These are phyloP conservation scores for Halcyon chelicuti DNA, from an alignment of 2,797 vertebrate species.

Conservation along the genomic window DNA sequence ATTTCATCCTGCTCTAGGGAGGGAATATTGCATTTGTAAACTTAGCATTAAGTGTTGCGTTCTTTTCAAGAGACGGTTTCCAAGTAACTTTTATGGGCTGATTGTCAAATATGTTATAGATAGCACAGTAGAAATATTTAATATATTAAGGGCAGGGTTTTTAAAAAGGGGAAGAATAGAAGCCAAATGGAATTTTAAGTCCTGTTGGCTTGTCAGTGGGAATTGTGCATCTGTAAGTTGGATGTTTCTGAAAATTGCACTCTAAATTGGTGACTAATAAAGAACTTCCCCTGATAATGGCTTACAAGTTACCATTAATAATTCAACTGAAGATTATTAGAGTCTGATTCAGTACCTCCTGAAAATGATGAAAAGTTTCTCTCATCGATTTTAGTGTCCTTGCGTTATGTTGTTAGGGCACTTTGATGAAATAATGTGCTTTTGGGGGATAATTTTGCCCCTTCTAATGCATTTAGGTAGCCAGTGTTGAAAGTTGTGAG, in stretches of 20 bases:
- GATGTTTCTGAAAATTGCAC: neutral
- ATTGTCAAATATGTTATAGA: neutral
- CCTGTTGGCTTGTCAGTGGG: neutral
- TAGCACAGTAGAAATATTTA: neutral
- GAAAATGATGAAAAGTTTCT: neutral
- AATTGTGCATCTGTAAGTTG: neutral
- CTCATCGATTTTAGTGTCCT: neutral
- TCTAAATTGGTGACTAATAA: conserved; percentile 37
- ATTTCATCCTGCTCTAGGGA: neutral
- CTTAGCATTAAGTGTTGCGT: neutral
- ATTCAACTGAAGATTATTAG: conserved; percentile 28
- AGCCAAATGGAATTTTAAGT: conserved; percentile 49
- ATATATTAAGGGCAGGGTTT: conserved; percentile 1
- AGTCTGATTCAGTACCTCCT: neutral
- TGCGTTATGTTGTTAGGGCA: neutral
- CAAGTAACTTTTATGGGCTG: neutral
- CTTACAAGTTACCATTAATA: conserved; percentile 57
- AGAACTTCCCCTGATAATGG: neutral
- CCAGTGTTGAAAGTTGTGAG: neutral
- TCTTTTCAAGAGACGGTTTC: neutral
- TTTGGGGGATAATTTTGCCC: neutral
- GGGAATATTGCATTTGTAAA: neutral
- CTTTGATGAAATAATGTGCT: neutral
- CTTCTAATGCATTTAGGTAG: neutral
- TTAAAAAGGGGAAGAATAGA: neutral